phyloP scores from a whole-genome alignment of 2,888 invertebrate genomes.

The Daptonema setosum region DNA sequence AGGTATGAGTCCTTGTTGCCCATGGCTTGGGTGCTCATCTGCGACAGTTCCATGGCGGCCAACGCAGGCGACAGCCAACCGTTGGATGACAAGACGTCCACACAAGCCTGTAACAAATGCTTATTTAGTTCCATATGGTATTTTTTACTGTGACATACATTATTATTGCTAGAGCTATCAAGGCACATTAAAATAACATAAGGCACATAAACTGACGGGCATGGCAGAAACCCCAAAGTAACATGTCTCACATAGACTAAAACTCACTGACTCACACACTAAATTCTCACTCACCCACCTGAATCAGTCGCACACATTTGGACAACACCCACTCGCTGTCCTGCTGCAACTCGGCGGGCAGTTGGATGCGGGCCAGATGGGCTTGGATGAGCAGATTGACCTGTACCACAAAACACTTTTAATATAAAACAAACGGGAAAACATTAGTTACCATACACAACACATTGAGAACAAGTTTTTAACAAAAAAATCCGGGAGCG shows the following conservation, averaged over 20 bases:
- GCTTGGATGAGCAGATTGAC: conserved; percentile 79
- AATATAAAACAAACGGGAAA: conserved; percentile 3
- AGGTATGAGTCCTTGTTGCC: conserved; percentile 92
- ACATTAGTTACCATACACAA: background rate
- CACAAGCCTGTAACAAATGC: conserved; percentile 59
- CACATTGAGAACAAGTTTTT: background rate
- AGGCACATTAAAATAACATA: too few species aligned
- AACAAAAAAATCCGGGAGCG: too few species aligned
- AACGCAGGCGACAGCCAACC: conserved; percentile 96
- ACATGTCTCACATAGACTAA: conserved; percentile 1
- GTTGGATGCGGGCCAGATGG: conserved; percentile 71
- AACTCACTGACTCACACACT: too few species aligned
- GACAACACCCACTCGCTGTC: conserved; percentile 49
- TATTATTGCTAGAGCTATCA: background rate
- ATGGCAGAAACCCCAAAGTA: too few species aligned
- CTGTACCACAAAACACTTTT: conserved; percentile 6
- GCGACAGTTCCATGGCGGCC: conserved; percentile 96
- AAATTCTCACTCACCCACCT: too few species aligned
- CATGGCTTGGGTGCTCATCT: conserved; percentile 99
- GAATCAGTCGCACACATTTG: background rate
- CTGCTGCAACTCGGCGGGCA: conserved; percentile 83
- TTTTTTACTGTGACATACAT: too few species aligned
- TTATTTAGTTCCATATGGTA: conserved; percentile 29
- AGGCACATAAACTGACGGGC: too few species aligned
- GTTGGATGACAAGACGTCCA: conserved; percentile 68